Evolutionary conservation across 1,140 invertebrate genomes (phyloP).

Genomic region (Dryas iulia): DNA sequence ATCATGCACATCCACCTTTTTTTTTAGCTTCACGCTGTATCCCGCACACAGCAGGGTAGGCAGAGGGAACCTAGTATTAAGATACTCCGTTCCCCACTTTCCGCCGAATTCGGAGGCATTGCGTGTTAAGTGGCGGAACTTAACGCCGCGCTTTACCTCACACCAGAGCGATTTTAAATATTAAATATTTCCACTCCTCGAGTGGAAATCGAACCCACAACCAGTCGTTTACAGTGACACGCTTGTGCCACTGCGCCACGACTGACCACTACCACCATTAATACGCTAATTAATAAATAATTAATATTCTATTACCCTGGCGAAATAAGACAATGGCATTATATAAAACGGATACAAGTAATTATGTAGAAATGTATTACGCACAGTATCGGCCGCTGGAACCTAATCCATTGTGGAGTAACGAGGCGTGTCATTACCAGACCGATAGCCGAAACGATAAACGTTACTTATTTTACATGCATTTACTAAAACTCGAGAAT

Average conservation of each 20-base stretch:
- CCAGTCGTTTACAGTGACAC: not conserved
- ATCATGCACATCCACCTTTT: too few relatives aligned
- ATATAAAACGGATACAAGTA: not conserved
- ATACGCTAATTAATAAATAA: not conserved
- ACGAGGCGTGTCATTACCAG: slow-evolving; percentile 20
- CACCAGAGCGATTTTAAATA: too few relatives aligned
- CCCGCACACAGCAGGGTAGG: too few relatives aligned
- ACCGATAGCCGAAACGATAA: slow-evolving; percentile 15
- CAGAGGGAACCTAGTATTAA: too few relatives aligned
- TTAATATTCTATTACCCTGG: not conserved
- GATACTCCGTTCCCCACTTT: too few relatives aligned
- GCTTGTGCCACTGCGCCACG: too few relatives aligned
- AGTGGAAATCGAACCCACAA: too few relatives aligned
- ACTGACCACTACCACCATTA: not conserved
- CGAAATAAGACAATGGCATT: not conserved
- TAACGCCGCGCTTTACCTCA: too few relatives aligned
- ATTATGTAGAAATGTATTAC: slow-evolving; percentile 12
- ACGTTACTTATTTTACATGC: not conserved
- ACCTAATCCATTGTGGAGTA: slow-evolving; percentile 13
- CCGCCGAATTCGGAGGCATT: too few relatives aligned
- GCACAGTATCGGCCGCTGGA: slow-evolving; percentile 8
- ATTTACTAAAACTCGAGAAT: not conserved
- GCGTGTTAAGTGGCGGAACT: too few relatives aligned
- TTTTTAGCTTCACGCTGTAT: too few relatives aligned
- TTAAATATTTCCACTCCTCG: too few relatives aligned